Evolutionary conservation across 1,140 invertebrate genomes (phyloP), one percentile per base, ranked within the genome.

Genomic region (Aphaenogaster ashmeadi): DNA sequence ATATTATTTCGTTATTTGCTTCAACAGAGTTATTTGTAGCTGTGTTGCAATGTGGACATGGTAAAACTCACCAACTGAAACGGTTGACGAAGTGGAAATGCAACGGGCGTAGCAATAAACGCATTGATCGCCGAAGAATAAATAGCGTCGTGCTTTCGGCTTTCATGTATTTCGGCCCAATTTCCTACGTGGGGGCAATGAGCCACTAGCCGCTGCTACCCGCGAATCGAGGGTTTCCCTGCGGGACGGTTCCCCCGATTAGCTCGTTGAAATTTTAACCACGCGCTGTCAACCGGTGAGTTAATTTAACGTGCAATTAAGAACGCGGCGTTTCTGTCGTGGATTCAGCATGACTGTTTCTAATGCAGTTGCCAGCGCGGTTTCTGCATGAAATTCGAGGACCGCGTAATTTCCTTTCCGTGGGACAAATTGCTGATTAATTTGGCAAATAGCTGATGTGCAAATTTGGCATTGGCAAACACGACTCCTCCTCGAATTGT

Each of bases 191-290:
- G 33, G 58, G 62, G 44, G 69, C 69, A 84, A 84, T 75, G 80
- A 75, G 80, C 38, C 33, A 9, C 41, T 44, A 60, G 52, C 47
- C 27, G 15, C 9, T n/a, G 78, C 38, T 67, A 54, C 27, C 13
- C 58, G 36, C 52, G 21, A 71, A 72, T 74, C n/a, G 18, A 36
- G 21, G 11, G 6, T 11, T 58, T 66, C 38, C 21, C 15, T 54
- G 27, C 38, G 74, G 58, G 38, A 79, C 69, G 52, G 18, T 85
- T 75, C 27, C 64, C 54, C 33, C 66, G 72, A 75, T 88, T 83
- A 80, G 36, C 56, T 54, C 62, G 74, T 89, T 89, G 60, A 87
- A 79, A 89, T 89, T 75, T 79, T 64, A 58, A 75, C 81, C 33
- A 64, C 56, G 84, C 38, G 47, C 62, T 86, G 72, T 89, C 74